Evolutionary conservation across 2,113 vertebrate genomes (phyloP).

Genomic region (Cyphomyrus plagiostoma): DNA sequence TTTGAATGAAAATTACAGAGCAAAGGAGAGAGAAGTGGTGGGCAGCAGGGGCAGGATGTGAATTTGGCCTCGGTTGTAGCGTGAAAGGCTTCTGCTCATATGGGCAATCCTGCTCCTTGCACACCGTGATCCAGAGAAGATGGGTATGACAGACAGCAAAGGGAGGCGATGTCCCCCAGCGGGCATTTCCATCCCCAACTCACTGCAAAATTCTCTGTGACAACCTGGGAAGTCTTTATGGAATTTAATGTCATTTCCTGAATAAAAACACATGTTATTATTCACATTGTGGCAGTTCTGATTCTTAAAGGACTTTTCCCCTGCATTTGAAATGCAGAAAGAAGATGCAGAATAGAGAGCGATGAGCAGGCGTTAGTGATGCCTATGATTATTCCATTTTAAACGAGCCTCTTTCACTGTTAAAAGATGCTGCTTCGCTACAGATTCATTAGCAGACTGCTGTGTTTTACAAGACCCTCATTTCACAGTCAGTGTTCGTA

Average conservation of each 20-base stretch:
- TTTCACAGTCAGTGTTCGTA: background rate
- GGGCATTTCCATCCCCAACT: background rate
- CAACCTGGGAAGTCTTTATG: background rate
- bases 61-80: background rate
- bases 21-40: background rate
- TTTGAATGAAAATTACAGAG: background rate
- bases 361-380: background rate
- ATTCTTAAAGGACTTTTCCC: conserved; percentile 9
- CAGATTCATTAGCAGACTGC: background rate
- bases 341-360: background rate
- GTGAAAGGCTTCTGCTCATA: background rate
- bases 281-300: background rate
- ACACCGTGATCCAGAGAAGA: background rate
- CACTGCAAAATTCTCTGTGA: background rate
- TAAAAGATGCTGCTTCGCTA: background rate
- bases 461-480: background rate
- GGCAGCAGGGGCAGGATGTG: background rate
- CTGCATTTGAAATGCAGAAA: background rate
- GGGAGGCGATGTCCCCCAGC: background rate
- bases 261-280: background rate
- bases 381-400: background rate
- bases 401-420: background rate
- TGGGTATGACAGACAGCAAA: background rate
- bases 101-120: background rate
- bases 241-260: background rate